A percentile compares a stretch with the other conserved stretches of the same genome.
phyloP scores from a whole-genome alignment of 2,113 vertebrate genomes.

The Upupa epops region DNA sequence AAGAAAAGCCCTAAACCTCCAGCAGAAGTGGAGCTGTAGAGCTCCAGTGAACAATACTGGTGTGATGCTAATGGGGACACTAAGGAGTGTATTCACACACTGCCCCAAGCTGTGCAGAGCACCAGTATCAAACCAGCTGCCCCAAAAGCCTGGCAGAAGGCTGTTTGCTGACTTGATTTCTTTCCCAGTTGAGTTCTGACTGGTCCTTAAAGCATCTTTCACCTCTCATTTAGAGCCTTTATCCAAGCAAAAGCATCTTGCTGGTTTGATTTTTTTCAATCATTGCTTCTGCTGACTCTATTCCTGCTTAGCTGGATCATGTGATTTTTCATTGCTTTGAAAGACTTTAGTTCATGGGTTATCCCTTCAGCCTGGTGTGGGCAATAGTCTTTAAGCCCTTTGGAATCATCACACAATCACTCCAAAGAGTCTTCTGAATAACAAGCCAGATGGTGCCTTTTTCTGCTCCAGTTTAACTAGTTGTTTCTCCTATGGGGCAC shows the following conservation, averaged over 20 bases:
- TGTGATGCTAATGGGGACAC: too few relatives aligned
- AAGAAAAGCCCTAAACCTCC: background rate
- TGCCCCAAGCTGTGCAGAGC: rapidly evolving
- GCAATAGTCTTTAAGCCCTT: background rate
- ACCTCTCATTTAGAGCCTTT: background rate
- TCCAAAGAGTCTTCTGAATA: background rate
- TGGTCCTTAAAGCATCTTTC: background rate
- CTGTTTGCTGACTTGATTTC: background rate
- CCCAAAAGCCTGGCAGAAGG: background rate
- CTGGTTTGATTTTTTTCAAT: background rate
- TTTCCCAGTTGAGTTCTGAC: background rate
- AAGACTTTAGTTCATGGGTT: background rate
- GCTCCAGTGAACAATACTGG: background rate
- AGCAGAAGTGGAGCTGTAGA: background rate
- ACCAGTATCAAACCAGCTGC: background rate
- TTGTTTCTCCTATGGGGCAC: background rate
- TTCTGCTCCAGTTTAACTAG: background rate
- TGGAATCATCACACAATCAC: background rate
- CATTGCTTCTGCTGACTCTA: background rate
- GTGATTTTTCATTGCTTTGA: background rate
- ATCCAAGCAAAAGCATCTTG: background rate
- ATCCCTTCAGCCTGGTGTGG: background rate
- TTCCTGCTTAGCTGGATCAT: background rate
- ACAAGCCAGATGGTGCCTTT: background rate
- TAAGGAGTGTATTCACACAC: rapidly evolving